Evolutionary conservation across 2,113 vertebrate genomes (phyloP), one percentile per base, ranked within the genome.

Genomic region (Osmerus eperlanus): DNA sequence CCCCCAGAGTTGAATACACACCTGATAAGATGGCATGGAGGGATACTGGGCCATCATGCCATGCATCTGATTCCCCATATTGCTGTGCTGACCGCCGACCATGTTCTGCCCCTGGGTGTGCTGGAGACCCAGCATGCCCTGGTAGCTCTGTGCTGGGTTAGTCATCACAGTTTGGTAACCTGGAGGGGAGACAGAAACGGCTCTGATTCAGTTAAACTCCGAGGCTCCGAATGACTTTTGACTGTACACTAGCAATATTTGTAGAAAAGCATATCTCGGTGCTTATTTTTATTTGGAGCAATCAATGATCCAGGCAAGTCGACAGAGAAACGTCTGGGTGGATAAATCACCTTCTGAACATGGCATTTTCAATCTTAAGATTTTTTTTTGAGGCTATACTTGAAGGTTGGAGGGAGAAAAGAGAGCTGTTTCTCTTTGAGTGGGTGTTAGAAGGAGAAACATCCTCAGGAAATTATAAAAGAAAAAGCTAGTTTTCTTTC

Each of bases 11-110:
- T 51, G 16, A 19, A 41, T 21, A 29, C 18, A 21, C 23, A 11
- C 25, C 94, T 95, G 94, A 74, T 95, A 96, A 15, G 95, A 92
- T 85, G 92, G 94, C 90, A 94, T 87, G 84, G 94, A 93, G 84
- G 94, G 89, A 80, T 94, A 95, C 73, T 94, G 94, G 82, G 95
- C 92, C 90, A 96, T 93, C 84, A 95, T 92, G 87, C 94, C 91
- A 87, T 94, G 95, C 83, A 96, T 94, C 78, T 94, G 95, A 90
- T 85, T 93, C 87, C 93, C 93, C 84, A 92, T 84, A 76, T 80
- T 94, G 82, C 83, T 93, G 72, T 93, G 94, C 80, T 95, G 95
- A 86, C 92, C 87, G 85, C 91, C 86, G 81, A 94, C 85, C 71
- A 95, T 81, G 78, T 80, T 93, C 86, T 94, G 94, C 88, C 83